Evolutionary conservation across 37 sponge, comb jelly and placozoan genomes (phyloP), one percentile per base, ranked within the genome.

Genomic region (Ianthella basta): DNA sequence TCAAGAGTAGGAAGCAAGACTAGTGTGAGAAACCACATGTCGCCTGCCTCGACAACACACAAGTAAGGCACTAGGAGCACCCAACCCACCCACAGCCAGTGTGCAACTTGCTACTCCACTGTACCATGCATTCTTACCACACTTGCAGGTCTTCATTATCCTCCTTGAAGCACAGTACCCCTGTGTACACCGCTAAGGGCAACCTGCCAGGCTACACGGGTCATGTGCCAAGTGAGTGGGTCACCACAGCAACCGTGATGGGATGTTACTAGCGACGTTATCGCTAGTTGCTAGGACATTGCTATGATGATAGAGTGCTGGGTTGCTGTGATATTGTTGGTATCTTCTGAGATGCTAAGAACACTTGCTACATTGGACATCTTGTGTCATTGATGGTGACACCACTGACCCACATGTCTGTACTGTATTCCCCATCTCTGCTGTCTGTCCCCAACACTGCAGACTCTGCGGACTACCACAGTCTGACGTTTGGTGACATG

Each of bases 141-240:
- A 30, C 35, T 29, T 35, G 27, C 70, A 69, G 33, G 33, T 18
- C 70, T 3, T 35, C 27, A 1, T 30, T 35, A 27, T 18, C 34
- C 27, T 18, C 70, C 34, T 3, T 4, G 29, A 32, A 40, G 40
- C 20, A 14, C 6, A 75, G 53, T 10, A 40, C 20, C 20, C 37
- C 25, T 75, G 78, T 75, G 78, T 75, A 75, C 78, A 75, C 78
- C 0, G n/a, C 21, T 10, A 40, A 50, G 20, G 78, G 78, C 23
- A 75, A 75, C 40, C 53, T 75, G 32, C 78, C 78, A 14, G 78
- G 78, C 2, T 75, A n/a, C 53, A 75, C 78, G 0, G 78, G 78
- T 20, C 78, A 75, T 75, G 54, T 75, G 21, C 78, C 78, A 75
- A 75, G 78, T 75, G 25, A 21, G 78, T 53, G 54, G 15, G 37